Evolutionary conservation across 2,888 invertebrate species (phyloP).

Genomic region (Serrognathus titanus): DNA sequence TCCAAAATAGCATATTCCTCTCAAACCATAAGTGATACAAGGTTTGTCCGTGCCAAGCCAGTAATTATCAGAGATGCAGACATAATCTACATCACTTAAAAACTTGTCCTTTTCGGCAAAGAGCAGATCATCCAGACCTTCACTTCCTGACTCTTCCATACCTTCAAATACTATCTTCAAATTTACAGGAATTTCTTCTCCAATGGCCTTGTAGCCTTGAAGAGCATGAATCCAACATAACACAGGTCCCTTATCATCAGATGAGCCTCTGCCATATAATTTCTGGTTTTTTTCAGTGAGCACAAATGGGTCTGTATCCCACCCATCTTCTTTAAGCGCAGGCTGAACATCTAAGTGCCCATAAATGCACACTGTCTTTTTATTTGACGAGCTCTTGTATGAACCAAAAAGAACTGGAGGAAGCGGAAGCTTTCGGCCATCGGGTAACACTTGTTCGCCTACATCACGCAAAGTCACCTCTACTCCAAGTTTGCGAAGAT

Average conservation of each 20-base stretch:
- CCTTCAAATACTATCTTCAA: slow-evolving; percentile 93
- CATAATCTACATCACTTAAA: slow-evolving; percentile 81
- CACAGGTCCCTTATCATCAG: slow-evolving; percentile 93
- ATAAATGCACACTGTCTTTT: slow-evolving; percentile 92
- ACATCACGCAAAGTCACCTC: slow-evolving; percentile 69
- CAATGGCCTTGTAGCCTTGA: slow-evolving; percentile 76
- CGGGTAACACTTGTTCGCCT: slow-evolving; percentile 70
- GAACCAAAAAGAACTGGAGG: slow-evolving; percentile 83
- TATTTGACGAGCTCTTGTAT: slow-evolving; percentile 76
- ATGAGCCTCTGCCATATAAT: slow-evolving; percentile 81
- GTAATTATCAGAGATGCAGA: slow-evolving; percentile 98
- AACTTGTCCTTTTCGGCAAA: slow-evolving; percentile 69
- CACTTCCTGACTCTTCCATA: slow-evolving; percentile 98
- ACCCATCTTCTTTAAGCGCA: slow-evolving; percentile 87
- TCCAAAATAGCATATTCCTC: slow-evolving; percentile 90
- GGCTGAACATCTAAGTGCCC: slow-evolving; percentile 99
- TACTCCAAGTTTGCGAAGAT: slow-evolving; percentile 68
- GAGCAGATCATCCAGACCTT: slow-evolving; percentile 88
- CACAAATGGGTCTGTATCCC: slow-evolving; percentile 93
- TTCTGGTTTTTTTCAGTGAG: slow-evolving; percentile 85
- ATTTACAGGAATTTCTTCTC: slow-evolving; percentile 62
- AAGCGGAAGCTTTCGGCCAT: slow-evolving; percentile 69
- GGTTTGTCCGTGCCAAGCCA: slow-evolving; percentile 98
- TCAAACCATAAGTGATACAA: slow-evolving; percentile 93
- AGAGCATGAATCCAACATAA: slow-evolving; percentile 94